phyloP scores from a whole-genome alignment of 2,888 invertebrate genomes.

The Cosmopolites sordidus region DNA sequence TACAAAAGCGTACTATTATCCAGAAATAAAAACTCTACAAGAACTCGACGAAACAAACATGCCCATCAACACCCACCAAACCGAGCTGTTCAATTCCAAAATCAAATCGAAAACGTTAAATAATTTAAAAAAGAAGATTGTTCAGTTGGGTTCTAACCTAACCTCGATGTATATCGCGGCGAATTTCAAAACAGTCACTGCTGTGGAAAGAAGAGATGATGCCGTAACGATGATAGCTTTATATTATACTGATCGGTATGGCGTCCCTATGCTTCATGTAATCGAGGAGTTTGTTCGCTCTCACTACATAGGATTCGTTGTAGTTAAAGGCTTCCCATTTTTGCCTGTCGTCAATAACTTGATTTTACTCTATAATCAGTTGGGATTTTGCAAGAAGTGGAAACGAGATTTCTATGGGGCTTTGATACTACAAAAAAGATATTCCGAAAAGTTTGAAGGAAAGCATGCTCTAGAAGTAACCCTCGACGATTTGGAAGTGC shows the following conservation, averaged over 20 bases:
- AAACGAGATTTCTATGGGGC: conserved; percentile 1
- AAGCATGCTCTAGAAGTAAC: not conserved
- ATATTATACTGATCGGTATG: not conserved
- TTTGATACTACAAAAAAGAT: not conserved
- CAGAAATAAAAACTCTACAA: conserved; percentile 1
- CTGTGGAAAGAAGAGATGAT: conserved; percentile 4
- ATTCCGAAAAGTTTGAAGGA: not conserved
- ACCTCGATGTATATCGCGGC: conserved; percentile 4
- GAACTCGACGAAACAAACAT: not conserved
- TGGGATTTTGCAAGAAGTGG: conserved; percentile 2
- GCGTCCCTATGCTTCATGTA: conserved; percentile 4
- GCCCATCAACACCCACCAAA: conserved; percentile 8
- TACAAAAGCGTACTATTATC: not conserved
- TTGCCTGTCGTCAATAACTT: conserved; percentile 3
- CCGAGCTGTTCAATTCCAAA: not conserved
- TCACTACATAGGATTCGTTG: conserved; percentile 4
- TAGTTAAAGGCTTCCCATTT: conserved; percentile 3
- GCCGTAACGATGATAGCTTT: conserved; percentile 1
- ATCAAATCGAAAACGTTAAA: not conserved
- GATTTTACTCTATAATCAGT: not conserved
- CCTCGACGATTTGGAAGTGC: not conserved
- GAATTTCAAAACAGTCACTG: not conserved
- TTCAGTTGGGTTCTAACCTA: conserved; percentile 1
- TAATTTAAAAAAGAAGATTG: conserved; percentile 3
- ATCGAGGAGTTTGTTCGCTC: conserved; percentile 3